Evolutionary conservation across 2,888 invertebrate genomes (phyloP), one percentile per base, ranked within the genome.

Genomic region (Limnephilus lunatus): DNA sequence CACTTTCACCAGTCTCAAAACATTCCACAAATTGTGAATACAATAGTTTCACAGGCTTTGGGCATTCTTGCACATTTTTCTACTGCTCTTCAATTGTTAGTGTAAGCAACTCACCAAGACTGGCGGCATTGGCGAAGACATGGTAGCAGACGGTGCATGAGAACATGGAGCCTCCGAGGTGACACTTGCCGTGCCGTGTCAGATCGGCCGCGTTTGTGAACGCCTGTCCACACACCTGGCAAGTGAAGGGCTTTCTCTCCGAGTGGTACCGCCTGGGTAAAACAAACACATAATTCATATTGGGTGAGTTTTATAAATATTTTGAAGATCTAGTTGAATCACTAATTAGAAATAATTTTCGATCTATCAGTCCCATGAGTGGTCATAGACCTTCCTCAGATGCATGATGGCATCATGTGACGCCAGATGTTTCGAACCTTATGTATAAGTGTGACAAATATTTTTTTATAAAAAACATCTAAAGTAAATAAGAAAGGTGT

Each of bases 131-230:
- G 81, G 97, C 97, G 94, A 97, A 97, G 86, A 97, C 97, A 94
- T 97, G 97, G 94, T 97, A 97, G 95, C 97, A 97, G 82, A 97
- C 97, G 86, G 97, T 96, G 95, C 97, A 97, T 3, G 97, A 97
- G 94, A 97, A 97, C 97, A 97, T 97, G 94, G 97, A 97, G 94
- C 97, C 97, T 94, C 98, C 98, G 94, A 98, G 96, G 95, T 98
- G 98, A 94, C 98, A 98, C 95, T 98, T 98, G 92, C 98, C 98
- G 94, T 98, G 98, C 93, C 97, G 96, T 9, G 98, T 97, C 93
- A 98, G 96, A 95, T 98, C 98, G 93, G 97, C 97, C 15, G 98
- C 97, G 95, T 97, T 98, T 91, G 97, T 97, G 94, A 98, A 98
- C 35, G 98, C 98, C 94, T 98, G 98, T 48, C 98, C 98, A 94